phyloP scores from a whole-genome alignment of 2,888 invertebrate genomes.

The Sphaerophoria rueppellii region DNA sequence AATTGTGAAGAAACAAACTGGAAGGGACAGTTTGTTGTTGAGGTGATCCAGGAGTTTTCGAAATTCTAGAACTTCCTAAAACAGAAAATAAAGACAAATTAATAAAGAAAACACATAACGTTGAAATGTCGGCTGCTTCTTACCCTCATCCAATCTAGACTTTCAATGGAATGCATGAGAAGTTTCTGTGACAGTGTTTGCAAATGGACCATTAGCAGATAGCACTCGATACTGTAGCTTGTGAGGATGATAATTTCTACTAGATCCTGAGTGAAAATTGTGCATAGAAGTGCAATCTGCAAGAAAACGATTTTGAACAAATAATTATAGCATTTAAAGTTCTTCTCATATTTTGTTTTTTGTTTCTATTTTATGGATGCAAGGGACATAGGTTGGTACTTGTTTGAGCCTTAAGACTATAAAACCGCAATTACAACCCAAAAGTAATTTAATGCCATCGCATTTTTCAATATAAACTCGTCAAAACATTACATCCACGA shows the following conservation, averaged over 20 bases:
- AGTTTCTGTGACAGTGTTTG: conserved; percentile 88
- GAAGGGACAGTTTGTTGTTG: conserved; percentile 89
- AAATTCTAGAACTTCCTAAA: conserved; percentile 90
- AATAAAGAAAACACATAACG: background rate
- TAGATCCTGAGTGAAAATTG: conserved; percentile 90
- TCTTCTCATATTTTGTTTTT: too few species aligned
- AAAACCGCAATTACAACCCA: too few species aligned
- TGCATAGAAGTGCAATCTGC: conserved; percentile 85
- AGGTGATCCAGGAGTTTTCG: conserved; percentile 89
- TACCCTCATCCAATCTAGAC: conserved; percentile 91
- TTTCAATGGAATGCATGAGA: conserved; percentile 87
- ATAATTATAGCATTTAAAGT: background rate
- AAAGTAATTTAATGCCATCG: too few species aligned
- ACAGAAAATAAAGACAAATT: background rate
- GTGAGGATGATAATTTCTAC: conserved; percentile 92
- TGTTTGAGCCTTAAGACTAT: too few species aligned
- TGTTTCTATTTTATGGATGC: too few species aligned
- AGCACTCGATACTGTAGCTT: conserved; percentile 92
- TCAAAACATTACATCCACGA: too few species aligned
- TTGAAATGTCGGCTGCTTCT: conserved; percentile 67
- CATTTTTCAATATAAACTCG: too few species aligned
- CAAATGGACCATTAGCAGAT: conserved; percentile 89
- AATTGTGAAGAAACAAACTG: conserved; percentile 89
- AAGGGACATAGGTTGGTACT: too few species aligned
- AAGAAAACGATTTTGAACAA: background rate